Evolutionary conservation across 2,888 invertebrate genomes (phyloP).

Genomic region (Cerastoderma edule): DNA sequence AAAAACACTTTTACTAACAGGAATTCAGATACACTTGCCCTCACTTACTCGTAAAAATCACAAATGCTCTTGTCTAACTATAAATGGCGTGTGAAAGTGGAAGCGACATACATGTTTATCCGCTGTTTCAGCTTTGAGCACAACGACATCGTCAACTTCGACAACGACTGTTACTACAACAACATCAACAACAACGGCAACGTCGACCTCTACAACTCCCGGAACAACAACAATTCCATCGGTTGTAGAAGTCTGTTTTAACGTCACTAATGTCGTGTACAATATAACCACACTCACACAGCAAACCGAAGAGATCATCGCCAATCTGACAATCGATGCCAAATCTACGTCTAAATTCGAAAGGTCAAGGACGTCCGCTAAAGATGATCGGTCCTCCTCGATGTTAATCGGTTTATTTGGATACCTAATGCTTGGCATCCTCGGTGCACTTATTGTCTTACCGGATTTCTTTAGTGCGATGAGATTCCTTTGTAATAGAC

Average conservation of each 20-base stretch:
- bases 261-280: not conserved
- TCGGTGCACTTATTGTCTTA: slow-evolving; percentile 15
- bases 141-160: not conserved
- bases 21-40: not conserved
- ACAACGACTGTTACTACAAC: too few species aligned
- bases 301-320: slow-evolving; percentile 30
- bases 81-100: not conserved
- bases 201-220: not conserved
- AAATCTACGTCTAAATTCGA: slow-evolving; percentile 20
- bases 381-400: slow-evolving; percentile 26
- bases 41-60: too few species aligned
- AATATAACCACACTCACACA: not conserved
- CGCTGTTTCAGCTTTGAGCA: not conserved
- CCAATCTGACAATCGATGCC: slow-evolving; percentile 24
- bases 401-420: slow-evolving; percentile 28
- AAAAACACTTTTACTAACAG: not conserved
- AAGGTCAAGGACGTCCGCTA: slow-evolving; percentile 1
- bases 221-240: not conserved
- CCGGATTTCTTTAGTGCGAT: slow-evolving; percentile 22
- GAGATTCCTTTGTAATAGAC: not conserved
- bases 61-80: not conserved
- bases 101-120: not conserved
- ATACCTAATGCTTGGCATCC: slow-evolving; percentile 11
- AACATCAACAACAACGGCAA: not conserved
- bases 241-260: not conserved